These are phyloP conservation scores for Ptychadena robeensis DNA, from an alignment of 2,797 vertebrate genomes.

Conservation along the genomic window DNA sequence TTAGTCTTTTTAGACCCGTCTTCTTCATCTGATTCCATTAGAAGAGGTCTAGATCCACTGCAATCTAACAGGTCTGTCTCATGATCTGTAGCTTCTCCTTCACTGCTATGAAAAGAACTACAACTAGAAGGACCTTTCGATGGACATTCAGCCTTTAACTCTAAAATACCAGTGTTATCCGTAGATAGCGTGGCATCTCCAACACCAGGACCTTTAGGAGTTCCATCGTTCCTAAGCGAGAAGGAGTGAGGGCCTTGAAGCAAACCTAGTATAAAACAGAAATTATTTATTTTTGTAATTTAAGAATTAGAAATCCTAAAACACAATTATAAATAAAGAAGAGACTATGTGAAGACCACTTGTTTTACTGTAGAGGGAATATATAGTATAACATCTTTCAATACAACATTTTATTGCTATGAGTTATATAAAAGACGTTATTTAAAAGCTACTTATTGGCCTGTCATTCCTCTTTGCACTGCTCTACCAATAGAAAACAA, in stretches of 20 bases:
- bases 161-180: slow-evolving; percentile 57
- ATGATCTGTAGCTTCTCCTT: slow-evolving; percentile 77
- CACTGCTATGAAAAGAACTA: slow-evolving; percentile 90
- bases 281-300: slow-evolving; percentile 39
- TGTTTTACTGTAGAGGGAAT: too few species aligned
- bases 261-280: slow-evolving; percentile 71
- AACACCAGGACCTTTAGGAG: slow-evolving; percentile 62
- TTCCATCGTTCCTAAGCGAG: slow-evolving; percentile 67
- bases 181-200: slow-evolving; percentile 65
- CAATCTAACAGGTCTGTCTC: slow-evolving; percentile 81
- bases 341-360: too few species aligned
- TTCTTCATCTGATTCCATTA: slow-evolving; percentile 93
- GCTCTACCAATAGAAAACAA: too few species aligned
- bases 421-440: too few species aligned
- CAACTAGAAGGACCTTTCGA: slow-evolving; percentile 75
- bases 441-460: too few species aligned
- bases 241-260: slow-evolving; percentile 68
- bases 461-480: too few species aligned
- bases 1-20: slow-evolving; percentile 72
- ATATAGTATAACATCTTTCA: too few species aligned
- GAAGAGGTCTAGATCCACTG: slow-evolving; percentile 90
- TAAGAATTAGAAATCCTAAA: background rate
- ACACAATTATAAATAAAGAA: background rate
- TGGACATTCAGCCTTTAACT: slow-evolving; percentile 66
- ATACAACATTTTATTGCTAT: too few species aligned